Evolutionary conservation across 1,140 invertebrate species (phyloP).

Genomic region (Sminthurinus signatus): DNA sequence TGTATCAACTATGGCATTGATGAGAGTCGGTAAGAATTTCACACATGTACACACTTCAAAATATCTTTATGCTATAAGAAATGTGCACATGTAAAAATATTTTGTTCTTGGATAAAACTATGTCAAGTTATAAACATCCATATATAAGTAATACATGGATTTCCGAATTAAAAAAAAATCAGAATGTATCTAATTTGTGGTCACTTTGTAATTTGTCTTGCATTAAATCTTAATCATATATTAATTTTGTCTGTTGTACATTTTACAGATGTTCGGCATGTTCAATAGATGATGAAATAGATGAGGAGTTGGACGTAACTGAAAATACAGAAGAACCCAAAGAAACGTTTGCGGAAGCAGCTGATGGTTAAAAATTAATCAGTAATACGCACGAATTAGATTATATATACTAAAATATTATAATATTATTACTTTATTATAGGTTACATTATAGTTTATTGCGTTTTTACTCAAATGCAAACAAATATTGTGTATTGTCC

Average conservation of each 20-base stretch:
- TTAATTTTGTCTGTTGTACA: not conserved
- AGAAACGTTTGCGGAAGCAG: not conserved
- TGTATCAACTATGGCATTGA: conserved; percentile 90
- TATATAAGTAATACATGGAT: too few species aligned
- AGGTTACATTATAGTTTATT: conserved; percentile 12
- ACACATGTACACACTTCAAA: not conserved
- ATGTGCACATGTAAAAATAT: not conserved
- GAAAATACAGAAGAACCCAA: conserved; percentile 2
- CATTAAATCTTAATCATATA: not conserved
- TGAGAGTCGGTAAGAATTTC: conserved; percentile 61
- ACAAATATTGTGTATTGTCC: conserved; percentile 17
- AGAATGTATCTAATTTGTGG: not conserved
- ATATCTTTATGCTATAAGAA: too few species aligned
- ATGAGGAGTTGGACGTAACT: not conserved
- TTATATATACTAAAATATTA: too few species aligned
- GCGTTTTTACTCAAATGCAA: conserved; percentile 21
- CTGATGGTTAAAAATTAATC: not conserved
- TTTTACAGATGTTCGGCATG: conserved; percentile 36
- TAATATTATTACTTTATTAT: too few species aligned
- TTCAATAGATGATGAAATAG: conserved; percentile 39
- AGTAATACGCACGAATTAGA: too few species aligned
- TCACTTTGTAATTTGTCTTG: not conserved
- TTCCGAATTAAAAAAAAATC: too few species aligned
- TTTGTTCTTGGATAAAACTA: too few species aligned
- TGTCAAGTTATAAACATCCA: too few species aligned